Base-by-base conservation (phyloP, 92 coral and sea anemone species). In the Epizoanthus rinbou region DNA sequence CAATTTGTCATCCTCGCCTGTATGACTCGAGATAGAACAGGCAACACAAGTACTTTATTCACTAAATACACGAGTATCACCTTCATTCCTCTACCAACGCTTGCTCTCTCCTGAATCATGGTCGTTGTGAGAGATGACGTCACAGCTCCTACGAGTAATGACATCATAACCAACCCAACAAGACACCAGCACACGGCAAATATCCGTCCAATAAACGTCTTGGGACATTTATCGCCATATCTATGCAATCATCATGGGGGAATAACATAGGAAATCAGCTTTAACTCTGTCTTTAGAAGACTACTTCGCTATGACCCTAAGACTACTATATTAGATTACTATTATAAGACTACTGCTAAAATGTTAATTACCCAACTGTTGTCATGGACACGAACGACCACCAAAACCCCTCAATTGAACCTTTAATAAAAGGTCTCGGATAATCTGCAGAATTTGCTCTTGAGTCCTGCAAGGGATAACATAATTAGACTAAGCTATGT, bases 61-160 rank as follows among this genome's bases (percentile, higher is more conserved):
- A n/a, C n/a, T n/a, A n/a, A n/a, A n/a, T n/a, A n/a, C n/a, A n/a
- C n/a, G n/a, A 21, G 11, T 63, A 63, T 63, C 21, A 63, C 68
- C 25, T 31, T 63, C 28, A 63, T 23, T 63, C 68, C 68, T 13
- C 68, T 33, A 22, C 68, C 68, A 63, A 21, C 68, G 25, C 35
- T 21, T 63, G 68, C 8, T 63, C 68, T 22, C 13, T 63, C 68
- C 13, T 63, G 68, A 63, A 63, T 63, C 25, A 63, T 33, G 13
- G 68, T 63, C 68, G 68, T 63, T 23, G 68, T 63, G 18, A 63
- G 68, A 31, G 68, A 63, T 63, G 68, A 63, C 35, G 68, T 63
- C 22, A 63, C 68, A 3, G 68, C 68, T 63, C 68, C 68, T 63
- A 63, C 68, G 14, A 63, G 68, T 63, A 63, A 21, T 22, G 68